These are phyloP conservation scores for Leptodactylus fallax DNA, from an alignment of 2,797 vertebrate species.

Conservation along the genomic window DNA sequence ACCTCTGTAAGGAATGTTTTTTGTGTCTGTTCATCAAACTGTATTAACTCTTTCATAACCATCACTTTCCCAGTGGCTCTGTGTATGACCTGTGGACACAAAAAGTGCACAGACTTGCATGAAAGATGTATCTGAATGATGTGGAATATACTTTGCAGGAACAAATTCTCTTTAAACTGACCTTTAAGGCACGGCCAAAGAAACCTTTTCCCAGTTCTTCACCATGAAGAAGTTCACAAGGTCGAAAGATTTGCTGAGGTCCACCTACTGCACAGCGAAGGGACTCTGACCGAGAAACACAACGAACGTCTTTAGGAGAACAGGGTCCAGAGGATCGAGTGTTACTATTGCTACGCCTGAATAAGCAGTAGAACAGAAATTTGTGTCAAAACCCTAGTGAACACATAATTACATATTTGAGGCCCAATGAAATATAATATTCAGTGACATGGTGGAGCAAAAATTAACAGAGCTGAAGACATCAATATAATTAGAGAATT, in stretches of 20 bases:
- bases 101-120: conserved; percentile 23
- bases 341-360: conserved; percentile 91
- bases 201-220: conserved; percentile 94
- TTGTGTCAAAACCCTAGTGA: neutral
- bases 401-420: neutral
- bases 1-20: conserved; percentile 95
- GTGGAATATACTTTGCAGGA: neutral
- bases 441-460: neutral
- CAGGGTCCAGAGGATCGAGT: conserved; percentile 90
- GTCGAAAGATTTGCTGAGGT: conserved; percentile 93
- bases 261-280: conserved; percentile 87
- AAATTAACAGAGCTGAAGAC: neutral
- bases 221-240: conserved; percentile 90
- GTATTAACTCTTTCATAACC: conserved; percentile 97
- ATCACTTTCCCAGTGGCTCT: conserved; percentile 95
- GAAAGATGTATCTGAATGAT: neutral
- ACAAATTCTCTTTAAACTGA: conserved; percentile 67
- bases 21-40: conserved; percentile 94
- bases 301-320: conserved; percentile 86
- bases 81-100: conserved; percentile 86
- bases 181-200: conserved; percentile 95
- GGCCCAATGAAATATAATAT: neutral
- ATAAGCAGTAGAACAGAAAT: neutral
- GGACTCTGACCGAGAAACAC: conserved; percentile 91
- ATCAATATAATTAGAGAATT: neutral